Evolutionary conservation across 2,113 vertebrate species (phyloP).

Genomic region (Paedocypris sp.): DNA sequence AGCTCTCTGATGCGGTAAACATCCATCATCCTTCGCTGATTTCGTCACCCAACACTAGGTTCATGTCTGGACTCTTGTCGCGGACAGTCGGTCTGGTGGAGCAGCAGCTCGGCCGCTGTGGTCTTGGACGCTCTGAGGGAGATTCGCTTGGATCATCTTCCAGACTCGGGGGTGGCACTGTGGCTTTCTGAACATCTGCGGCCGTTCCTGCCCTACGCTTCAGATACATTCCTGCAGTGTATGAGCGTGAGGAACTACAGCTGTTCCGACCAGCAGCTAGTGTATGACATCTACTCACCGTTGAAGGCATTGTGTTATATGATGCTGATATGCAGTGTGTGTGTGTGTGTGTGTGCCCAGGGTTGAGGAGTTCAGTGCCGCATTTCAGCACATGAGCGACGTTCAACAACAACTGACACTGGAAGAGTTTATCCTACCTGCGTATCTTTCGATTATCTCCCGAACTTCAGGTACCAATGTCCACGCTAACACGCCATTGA

Average conservation of each 20-base stretch:
- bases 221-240: constrained; percentile 47
- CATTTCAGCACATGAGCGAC: no score
- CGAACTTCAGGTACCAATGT: no score
- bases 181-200: constrained; percentile 48
- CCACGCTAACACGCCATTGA: no score
- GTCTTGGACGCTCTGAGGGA: neutral
- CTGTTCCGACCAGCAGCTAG: constrained; percentile 48
- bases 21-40: neutral
- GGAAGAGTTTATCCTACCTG: no score
- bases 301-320: neutral
- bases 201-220: constrained; percentile 43
- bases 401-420: no score
- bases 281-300: constrained; percentile 35
- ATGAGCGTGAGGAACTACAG: constrained; percentile 29
- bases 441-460: no score
- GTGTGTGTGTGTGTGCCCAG: neutral
- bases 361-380: no score
- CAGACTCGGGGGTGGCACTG: constrained; percentile 11
- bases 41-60: neutral
- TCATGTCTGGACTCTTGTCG: neutral
- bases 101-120: neutral
- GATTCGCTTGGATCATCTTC: neutral
- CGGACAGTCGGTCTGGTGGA: neutral
- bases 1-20: constrained; percentile 37
- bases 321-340: neutral